phyloP scores from a whole-genome alignment of 2,113 vertebrate genomes.

The Stercorarius parasiticus region DNA sequence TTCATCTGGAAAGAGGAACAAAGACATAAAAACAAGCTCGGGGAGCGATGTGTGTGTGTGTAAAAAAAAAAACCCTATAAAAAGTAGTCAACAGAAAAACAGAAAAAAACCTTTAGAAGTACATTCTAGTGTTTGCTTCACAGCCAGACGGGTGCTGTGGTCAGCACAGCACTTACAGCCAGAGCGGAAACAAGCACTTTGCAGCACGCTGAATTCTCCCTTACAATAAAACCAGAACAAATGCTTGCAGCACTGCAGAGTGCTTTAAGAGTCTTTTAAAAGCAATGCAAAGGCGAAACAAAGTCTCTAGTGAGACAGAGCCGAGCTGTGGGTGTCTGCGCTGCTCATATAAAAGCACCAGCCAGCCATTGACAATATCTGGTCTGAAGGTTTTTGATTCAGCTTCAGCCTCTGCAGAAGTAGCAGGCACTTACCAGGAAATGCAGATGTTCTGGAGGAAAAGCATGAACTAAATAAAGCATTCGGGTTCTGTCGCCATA shows the following conservation, averaged over 20 bases:
- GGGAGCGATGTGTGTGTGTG: no score
- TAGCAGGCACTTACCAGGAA: background rate
- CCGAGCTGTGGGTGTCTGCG: background rate
- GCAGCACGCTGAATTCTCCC: background rate
- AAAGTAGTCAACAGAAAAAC: background rate
- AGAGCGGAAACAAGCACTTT: constrained; percentile 22
- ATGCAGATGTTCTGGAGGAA: constrained; percentile 5
- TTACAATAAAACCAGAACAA: background rate
- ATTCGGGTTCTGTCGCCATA: background rate
- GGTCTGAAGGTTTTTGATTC: background rate
- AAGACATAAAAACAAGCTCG: background rate
- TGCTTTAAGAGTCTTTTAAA: background rate
- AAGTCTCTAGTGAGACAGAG: background rate
- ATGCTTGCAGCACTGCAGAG: background rate
- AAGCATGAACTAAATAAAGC: background rate
- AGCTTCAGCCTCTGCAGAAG: background rate
- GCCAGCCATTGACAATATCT: background rate
- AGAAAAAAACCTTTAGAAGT: background rate
- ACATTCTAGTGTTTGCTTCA: background rate
- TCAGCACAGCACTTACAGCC: background rate
- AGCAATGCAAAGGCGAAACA: background rate
- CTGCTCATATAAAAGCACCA: background rate
- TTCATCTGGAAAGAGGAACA: background rate
- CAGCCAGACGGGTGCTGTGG: background rate
- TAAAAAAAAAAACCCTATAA: background rate